Evolutionary conservation across 64 coral and sea anemone species (phyloP), one percentile per base, ranked within the genome.

Genomic region (Pachyseris speciosa): DNA sequence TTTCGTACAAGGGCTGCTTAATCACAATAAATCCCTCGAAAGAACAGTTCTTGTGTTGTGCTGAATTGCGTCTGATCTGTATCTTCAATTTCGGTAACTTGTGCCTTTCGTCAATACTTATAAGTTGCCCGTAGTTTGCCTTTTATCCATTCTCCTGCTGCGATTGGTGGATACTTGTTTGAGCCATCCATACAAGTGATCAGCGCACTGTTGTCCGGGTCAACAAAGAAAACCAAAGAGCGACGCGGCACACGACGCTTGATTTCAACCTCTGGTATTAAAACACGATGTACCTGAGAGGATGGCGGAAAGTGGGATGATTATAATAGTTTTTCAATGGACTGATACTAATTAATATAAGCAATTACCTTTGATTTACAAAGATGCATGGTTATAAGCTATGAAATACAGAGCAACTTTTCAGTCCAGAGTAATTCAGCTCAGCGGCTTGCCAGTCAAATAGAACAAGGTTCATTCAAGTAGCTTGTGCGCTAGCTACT

Each of bases 141-240:
- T 30, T 53, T 34, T 32, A 77, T 77, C 74, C 43, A 77, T 7
- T 87, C 85, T 47, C 36, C 52, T 33, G 85, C 68, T 70, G 2
- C 74, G 36, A 87, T 59, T 37, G 85, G 85, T 60, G 69, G 85
- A 43, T 87, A 87, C 52, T 87, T 87, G 69, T 74, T 59, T 2
- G 85, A 74, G 45, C 69, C 85, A 27, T 87, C 85, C 68, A 87
- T 24, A 73, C 85, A 87, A 0, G 7, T 57, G 43, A 87, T 87
- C 68, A 74, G 17, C 7, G 66, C 49, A 53, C 74, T 51, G 12
- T 37, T 6, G 10, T 74, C 66, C 5, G 85, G 85, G 17, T 30
- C 36, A 73, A 58, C 67, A 37, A 87, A 87, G n/a, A 87, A 43
- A 17, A 73, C 83, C 2, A 85, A 48, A 5, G 83, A 87, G 20